These are phyloP conservation scores for Paedocypris micromegethes DNA, from an alignment of 2,797 vertebrate genomes.

Conservation along the genomic window DNA sequence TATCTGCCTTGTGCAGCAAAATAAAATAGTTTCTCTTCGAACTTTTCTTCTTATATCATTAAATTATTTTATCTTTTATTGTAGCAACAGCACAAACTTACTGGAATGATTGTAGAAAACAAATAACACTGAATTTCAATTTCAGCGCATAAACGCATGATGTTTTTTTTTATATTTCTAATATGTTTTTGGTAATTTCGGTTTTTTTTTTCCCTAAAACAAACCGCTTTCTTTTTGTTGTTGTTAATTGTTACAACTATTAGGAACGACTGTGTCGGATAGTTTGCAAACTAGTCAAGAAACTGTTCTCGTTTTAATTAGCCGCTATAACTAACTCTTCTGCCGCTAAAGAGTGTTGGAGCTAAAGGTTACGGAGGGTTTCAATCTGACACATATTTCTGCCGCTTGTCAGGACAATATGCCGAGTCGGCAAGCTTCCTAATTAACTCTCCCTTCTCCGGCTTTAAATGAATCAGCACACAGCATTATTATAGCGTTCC, in stretches of 20 bases:
- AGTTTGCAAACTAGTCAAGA: slow-evolving; percentile 51
- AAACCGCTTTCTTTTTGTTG: not conserved
- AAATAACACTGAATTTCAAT: too few relatives aligned
- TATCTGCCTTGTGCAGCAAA: too few relatives aligned
- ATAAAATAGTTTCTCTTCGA: too few relatives aligned
- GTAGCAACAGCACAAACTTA: too few relatives aligned
- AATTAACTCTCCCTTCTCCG: slow-evolving; percentile 64
- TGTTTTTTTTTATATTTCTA: too few relatives aligned
- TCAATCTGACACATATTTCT: slow-evolving; percentile 62
- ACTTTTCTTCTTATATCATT: too few relatives aligned
- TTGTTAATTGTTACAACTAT: not conserved
- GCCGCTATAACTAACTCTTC: slow-evolving; percentile 57
- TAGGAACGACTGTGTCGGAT: slow-evolving; percentile 9
- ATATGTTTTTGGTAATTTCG: not conserved
- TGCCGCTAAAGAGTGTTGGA: slow-evolving; percentile 62
- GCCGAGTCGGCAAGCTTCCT: slow-evolving; percentile 64
- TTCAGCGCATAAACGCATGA: too few relatives aligned
- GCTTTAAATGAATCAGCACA: slow-evolving; percentile 64
- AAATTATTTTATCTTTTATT: too few relatives aligned
- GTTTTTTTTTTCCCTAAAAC: not conserved
- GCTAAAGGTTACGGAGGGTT: slow-evolving; percentile 65
- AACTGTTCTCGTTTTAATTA: slow-evolving; percentile 65
- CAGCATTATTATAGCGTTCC: slow-evolving; percentile 61
- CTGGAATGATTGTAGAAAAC: too few relatives aligned
- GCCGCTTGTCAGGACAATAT: slow-evolving; percentile 67